Base-by-base conservation (phyloP, 1,140 invertebrate genomes). In the Cephus cinctus region DNA sequence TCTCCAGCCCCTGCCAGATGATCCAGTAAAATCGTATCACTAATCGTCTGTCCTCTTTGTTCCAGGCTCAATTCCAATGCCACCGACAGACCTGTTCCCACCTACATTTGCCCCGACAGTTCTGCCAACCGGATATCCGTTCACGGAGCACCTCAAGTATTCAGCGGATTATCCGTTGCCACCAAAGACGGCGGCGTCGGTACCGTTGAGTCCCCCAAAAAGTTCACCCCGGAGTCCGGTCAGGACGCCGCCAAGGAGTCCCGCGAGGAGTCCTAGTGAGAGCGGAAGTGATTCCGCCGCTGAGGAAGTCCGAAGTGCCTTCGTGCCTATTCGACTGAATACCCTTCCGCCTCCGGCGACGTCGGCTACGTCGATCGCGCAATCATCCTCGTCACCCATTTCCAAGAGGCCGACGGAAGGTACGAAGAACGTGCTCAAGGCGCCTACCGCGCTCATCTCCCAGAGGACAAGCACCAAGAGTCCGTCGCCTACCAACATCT, bases 271-370 rank as follows among this genome's bases (percentile, higher is more conserved):
- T 56, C 53, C 77, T 58, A 76, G 81, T 73, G 69, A 78, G 47
- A 69, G 64, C 56, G 49, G 69, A 58, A 70, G 63, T 49, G 63
- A 79, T 56, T 59, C 76, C 49, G 43, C 69, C 61, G 14, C 65
- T 64, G 87, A 89, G 50, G 87, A 89, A 30, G 82, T 88, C 0
- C 86, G 86, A 63, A 89, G 86, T 14, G 87, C 87, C 21, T 89
- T 88, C 67, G 81, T 80, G 1, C 81, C 80, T 0, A 78, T 82
- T 20, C 50, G 68, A 15, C 25, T 71, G 21, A 71, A 66, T 38
- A 62, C 59, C 8, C 12, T 67, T 11, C 77, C 77, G 14, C 75
- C 75, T 75, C 52, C 58, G 14, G 43, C 44, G 15, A 23, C 59
- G 55, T 19, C 61, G 57, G 23, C 43, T 67, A 2, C 61, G 61